Base-by-base conservation (phyloP, 2,888 invertebrate species). In the Sympetrum striolatum region DNA sequence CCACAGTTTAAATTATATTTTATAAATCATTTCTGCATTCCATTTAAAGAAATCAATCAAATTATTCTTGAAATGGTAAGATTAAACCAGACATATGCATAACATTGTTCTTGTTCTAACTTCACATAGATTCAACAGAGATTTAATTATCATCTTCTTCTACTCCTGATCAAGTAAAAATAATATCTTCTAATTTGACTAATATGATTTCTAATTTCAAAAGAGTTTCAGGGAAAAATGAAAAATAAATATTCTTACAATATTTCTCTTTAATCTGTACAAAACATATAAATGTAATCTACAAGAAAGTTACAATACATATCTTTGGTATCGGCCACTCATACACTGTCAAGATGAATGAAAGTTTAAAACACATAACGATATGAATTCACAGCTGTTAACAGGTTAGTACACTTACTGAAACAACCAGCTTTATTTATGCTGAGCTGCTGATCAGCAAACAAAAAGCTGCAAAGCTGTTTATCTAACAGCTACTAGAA, bases 241-340 rank as follows among this genome's bases (percentile, higher is more conserved):
- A 60, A 90, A 90, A 25, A n/a, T 44, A 79, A 15, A 10, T 48
- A 2, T 73, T 31, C 35, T 90, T 79, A 90, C 25, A n/a, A 80
- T 90, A 80, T 14, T 35, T 79, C 48, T 80, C 79, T 60, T 90
- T 80, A 44, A 80, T 90, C 90, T 90, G 80, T 90, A 86, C 86
- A 86, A 86, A 86, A 86, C 86, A 86, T 86, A 60, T 37, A 64
- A 60, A 86, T 86, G 86, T 60, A 86, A 64, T 37, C 58, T 86
- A 86, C 86, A 86, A 86, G n/a, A 64, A 86, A 86, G 60, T 86
- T 86, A 86, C 86, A 86, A 86, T 86, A 86, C 86, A 86, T 82
- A 82, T 86, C 86, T 86, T 86, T 86, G 86, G 86, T 86, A 86
- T 86, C 86, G 64, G 86, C 86, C 58, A 86, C 60, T 37, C 86